Evolutionary conservation across 2,888 invertebrate species (phyloP).

Genomic region (Cosmia trapezina): DNA sequence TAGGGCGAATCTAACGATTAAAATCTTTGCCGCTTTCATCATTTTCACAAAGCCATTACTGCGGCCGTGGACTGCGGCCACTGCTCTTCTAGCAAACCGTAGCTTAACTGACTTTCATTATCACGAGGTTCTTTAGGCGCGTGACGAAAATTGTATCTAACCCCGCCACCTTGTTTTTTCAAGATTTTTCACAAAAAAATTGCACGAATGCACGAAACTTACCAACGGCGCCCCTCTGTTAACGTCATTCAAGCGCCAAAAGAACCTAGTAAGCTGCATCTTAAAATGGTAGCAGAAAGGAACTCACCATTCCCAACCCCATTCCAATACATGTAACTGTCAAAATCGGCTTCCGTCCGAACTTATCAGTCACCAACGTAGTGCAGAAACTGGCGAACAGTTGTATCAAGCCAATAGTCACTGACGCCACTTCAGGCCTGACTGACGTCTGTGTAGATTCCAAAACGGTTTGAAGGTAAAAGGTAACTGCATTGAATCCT

Average conservation of each 20-base stretch:
- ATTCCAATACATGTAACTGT: conserved; percentile 65
- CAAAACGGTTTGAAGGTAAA: conserved; percentile 80
- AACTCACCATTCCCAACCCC: conserved; percentile 74
- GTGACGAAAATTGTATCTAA: too few species aligned
- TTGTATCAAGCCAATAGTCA: conserved; percentile 77
- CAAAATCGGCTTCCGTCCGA: conserved; percentile 69
- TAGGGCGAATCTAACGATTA: too few species aligned
- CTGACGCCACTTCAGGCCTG: conserved; percentile 75
- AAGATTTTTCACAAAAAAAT: background rate
- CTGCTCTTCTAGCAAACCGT: too few species aligned
- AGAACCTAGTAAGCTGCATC: background rate
- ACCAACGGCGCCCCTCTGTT: background rate
- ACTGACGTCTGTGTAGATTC: conserved; percentile 77
- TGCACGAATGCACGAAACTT: too few species aligned
- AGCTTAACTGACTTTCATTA: too few species aligned
- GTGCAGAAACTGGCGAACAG: conserved; percentile 73
- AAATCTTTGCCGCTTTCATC: too few species aligned
- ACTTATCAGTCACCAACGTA: conserved; percentile 43
- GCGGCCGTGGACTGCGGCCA: too few species aligned
- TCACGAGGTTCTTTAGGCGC: too few species aligned
- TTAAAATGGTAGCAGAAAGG: background rate
- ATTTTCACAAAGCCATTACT: too few species aligned
- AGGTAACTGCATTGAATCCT: conserved; percentile 77
- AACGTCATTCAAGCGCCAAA: background rate
- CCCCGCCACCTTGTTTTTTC: too few species aligned